Percentiles rank a stretch among this genome's conserved stretches.
Evolutionary conservation across 2,888 invertebrate species (phyloP).

Genomic region (Chrysodeixis includens): DNA sequence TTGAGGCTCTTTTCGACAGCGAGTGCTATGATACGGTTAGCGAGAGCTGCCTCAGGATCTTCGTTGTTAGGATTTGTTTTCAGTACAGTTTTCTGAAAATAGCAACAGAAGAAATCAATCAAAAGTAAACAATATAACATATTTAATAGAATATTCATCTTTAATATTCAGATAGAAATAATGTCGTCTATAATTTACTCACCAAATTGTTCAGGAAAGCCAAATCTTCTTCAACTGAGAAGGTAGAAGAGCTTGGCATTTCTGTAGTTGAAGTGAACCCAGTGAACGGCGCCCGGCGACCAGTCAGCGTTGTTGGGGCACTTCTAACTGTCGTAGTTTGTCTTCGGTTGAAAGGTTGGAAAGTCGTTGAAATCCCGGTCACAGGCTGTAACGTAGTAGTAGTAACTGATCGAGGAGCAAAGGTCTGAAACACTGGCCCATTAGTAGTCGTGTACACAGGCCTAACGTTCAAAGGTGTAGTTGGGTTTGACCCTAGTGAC

Average conservation of each 20-base stretch:
- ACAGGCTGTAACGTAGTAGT: slow-evolving; percentile 71
- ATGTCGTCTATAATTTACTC: slow-evolving; percentile 53
- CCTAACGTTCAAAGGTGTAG: slow-evolving; percentile 76
- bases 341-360: slow-evolving; percentile 72
- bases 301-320: slow-evolving; percentile 63
- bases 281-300: slow-evolving; percentile 65
- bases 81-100: slow-evolving; percentile 83
- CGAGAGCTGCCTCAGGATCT: slow-evolving; percentile 84
- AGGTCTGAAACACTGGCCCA: slow-evolving; percentile 68
- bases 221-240: slow-evolving; percentile 88
- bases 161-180: slow-evolving; percentile 1
- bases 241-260: slow-evolving; percentile 83
- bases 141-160: too few species aligned
- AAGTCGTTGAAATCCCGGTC: slow-evolving; percentile 81
- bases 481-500: slow-evolving; percentile 77
- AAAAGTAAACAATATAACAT: too few species aligned
- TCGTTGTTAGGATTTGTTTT: slow-evolving; percentile 77
- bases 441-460: slow-evolving; percentile 78
- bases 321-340: slow-evolving; percentile 68
- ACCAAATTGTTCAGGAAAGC: slow-evolving; percentile 90
- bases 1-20: slow-evolving; percentile 87
- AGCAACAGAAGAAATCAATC: slow-evolving; percentile 10
- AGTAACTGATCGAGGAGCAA: slow-evolving; percentile 72
- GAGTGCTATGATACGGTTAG: slow-evolving; percentile 88
- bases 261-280: slow-evolving; percentile 77